Conservation (phyloP, 1,140 invertebrate genomes). For the Anthonomus grandis region DNA sequence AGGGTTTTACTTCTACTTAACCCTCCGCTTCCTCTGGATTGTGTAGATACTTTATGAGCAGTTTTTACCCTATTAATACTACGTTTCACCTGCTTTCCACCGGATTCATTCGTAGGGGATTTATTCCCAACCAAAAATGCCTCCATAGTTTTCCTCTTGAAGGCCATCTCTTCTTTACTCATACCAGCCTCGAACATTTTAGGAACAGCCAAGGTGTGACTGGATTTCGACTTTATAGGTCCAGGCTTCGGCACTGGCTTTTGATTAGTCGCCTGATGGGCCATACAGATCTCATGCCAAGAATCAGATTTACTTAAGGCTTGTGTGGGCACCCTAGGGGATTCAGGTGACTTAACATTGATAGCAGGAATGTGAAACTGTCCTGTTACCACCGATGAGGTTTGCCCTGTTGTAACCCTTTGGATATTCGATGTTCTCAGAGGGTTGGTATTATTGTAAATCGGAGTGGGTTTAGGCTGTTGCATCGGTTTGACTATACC, state of each 20-base stretch:
- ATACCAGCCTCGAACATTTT: slow-evolving; percentile 77
- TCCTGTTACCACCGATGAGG: slow-evolving; percentile 48
- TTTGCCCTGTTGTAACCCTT: slow-evolving; percentile 44
- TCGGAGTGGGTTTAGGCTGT: slow-evolving; percentile 24
- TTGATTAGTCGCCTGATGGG: slow-evolving; percentile 45
- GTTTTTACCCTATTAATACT: slow-evolving; percentile 52
- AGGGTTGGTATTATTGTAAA: slow-evolving; percentile 19
- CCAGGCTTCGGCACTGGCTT: slow-evolving; percentile 32
- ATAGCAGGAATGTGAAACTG: slow-evolving; percentile 48
- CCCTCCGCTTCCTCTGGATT: slow-evolving; percentile 41
- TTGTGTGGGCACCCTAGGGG: slow-evolving; percentile 36
- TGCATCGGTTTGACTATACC: slow-evolving; percentile 30
- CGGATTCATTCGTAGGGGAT: slow-evolving; percentile 26
- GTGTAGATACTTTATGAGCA: slow-evolving; percentile 52
- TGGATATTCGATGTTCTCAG: slow-evolving; percentile 31
- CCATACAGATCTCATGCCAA: slow-evolving; percentile 66
- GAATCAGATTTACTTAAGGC: slow-evolving; percentile 73
- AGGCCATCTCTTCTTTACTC: slow-evolving; percentile 64
- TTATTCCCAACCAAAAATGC: slow-evolving; percentile 63
- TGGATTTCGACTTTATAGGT: slow-evolving; percentile 64
- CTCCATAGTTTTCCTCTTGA: slow-evolving; percentile 74
- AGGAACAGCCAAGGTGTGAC: slow-evolving; percentile 65
- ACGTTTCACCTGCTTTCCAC: slow-evolving; percentile 40
- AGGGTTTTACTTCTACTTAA: slow-evolving; percentile 70
- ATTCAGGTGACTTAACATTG: slow-evolving; percentile 42